Evolutionary conservation across 2,888 invertebrate genomes (phyloP).

Genomic region (Spicauda simplicius): DNA sequence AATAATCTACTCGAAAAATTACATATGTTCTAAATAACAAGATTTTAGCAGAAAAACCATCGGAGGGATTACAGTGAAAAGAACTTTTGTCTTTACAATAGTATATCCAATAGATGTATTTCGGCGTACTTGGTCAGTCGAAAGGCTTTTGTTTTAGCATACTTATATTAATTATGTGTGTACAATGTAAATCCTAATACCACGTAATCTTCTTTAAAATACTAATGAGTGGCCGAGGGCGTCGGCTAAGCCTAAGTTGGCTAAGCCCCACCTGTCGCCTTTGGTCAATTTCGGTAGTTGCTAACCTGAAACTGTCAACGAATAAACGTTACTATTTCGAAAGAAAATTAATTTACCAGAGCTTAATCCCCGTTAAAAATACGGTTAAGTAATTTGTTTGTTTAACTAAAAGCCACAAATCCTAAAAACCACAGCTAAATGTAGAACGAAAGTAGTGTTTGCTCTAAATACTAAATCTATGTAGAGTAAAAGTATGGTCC

Average conservation of each 20-base stretch:
- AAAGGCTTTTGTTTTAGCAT: not conserved
- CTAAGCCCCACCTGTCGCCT: conserved; percentile 3
- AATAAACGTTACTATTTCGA: conserved; percentile 4
- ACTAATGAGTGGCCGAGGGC: not conserved
- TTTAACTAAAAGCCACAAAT: not conserved
- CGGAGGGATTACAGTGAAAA: no score
- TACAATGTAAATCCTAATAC: not conserved
- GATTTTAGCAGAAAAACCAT: no score
- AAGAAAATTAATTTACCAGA: not conserved
- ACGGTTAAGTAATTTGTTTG: not conserved
- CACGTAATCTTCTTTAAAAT: not conserved
- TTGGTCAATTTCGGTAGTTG: conserved; percentile 10
- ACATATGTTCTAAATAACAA: no score
- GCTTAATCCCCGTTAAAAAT: not conserved
- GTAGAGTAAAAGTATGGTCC: not conserved
- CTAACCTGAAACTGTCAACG: conserved; percentile 3
- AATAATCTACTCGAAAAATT: no score
- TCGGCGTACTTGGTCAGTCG: no score
- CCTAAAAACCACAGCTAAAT: not conserved
- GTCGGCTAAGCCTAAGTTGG: no score
- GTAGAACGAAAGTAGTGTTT: not conserved
- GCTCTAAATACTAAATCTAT: not conserved
- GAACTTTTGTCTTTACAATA: no score
- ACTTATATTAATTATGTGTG: not conserved
- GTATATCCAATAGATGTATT: no score